Evolutionary conservation across 1,140 invertebrate species (phyloP).

Genomic region (Zaprionus camerounensis): DNA sequence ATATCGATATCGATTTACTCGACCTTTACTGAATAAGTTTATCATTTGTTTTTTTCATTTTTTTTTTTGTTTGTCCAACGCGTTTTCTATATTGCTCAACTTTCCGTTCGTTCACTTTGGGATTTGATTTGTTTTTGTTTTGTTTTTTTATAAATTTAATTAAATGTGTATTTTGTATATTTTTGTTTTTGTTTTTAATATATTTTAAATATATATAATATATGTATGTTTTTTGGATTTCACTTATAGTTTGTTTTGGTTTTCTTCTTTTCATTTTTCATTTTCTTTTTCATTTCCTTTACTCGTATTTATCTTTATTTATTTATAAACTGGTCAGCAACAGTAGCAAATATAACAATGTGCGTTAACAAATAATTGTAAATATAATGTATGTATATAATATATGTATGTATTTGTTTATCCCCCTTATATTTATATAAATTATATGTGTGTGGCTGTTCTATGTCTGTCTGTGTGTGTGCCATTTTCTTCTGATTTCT

Average conservation of each 20-base stretch:
- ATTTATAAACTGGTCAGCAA: conserved; percentile 84
- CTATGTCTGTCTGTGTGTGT: conserved; percentile 14
- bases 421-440: conserved; percentile 32
- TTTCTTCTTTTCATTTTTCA: conserved; percentile 12
- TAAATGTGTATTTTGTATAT: conserved; percentile 60
- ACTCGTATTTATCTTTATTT: conserved; percentile 48
- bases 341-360: conserved; percentile 84
- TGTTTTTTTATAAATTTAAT: conserved; percentile 72
- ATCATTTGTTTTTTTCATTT: conserved; percentile 45
- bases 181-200: conserved; percentile 64
- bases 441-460: conserved; percentile 22
- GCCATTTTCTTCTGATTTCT: conserved; percentile 21
- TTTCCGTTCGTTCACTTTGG: conserved; percentile 51
- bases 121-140: conserved; percentile 52
- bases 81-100: conserved; percentile 44
- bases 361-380: conserved; percentile 84
- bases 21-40: conserved; percentile 46
- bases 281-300: conserved; percentile 42
- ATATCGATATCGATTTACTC: conserved; percentile 63
- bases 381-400: conserved; percentile 81
- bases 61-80: conserved; percentile 39
- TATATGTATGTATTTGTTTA: conserved; percentile 42
- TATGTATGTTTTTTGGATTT: conserved; percentile 78
- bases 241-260: conserved; percentile 58
- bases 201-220: conserved; percentile 82